Conservation (phyloP, 2,888 invertebrate genomes). For the Heliconius charithonia region DNA sequence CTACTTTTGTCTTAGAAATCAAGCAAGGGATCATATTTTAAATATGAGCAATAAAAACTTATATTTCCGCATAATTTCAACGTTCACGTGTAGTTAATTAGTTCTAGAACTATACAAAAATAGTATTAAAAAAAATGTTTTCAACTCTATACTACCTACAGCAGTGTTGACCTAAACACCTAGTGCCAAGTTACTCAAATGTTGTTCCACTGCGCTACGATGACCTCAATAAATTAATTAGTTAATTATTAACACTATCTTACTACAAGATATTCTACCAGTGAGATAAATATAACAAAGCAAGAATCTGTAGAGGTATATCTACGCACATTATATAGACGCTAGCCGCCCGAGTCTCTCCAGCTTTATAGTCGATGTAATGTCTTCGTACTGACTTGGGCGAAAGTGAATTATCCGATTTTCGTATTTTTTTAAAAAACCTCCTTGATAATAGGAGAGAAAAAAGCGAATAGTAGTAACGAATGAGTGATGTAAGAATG, state of each 20-base stretch:
- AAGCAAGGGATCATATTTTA: no score
- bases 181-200: not conserved
- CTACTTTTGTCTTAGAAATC: no score
- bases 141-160: no score
- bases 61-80: no score
- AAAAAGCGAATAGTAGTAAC: no score
- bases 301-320: slow-evolving; percentile 2
- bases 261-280: not conserved
- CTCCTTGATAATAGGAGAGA: no score
- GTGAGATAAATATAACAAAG: slow-evolving; percentile 13
- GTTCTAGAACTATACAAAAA: no score
- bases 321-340: slow-evolving; percentile 35
- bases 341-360: slow-evolving; percentile 49
- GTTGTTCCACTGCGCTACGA: not conserved
- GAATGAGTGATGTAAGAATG: no score
- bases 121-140: no score
- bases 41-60: no score
- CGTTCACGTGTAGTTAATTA: no score
- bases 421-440: not conserved
- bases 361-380: slow-evolving; percentile 51
- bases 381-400: slow-evolving; percentile 39
- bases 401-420: slow-evolving; percentile 36
- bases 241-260: not conserved
- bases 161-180: not conserved
- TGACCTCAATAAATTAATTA: not conserved